Percentiles rank a stretch among this genome's conserved stretches.
phyloP scores from a whole-genome alignment of 2,888 invertebrate genomes.

The Heliconius sara region DNA sequence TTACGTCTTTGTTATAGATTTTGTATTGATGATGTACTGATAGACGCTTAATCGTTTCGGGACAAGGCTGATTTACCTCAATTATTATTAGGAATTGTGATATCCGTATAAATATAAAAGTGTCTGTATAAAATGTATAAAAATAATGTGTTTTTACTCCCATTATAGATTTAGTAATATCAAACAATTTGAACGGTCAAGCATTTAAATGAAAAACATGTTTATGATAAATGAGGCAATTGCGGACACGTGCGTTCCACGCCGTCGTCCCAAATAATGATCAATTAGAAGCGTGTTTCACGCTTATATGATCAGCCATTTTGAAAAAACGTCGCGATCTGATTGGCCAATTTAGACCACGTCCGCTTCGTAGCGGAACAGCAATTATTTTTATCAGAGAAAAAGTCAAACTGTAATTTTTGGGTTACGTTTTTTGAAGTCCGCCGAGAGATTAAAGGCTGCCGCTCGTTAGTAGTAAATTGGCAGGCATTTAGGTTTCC shows the following conservation, averaged over 20 bases:
- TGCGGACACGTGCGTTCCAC: conserved; percentile 28
- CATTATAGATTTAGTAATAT: not conserved
- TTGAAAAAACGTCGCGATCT: conserved; percentile 52
- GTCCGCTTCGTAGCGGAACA: conserved; percentile 45
- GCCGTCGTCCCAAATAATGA: conserved; percentile 46
- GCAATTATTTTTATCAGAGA: conserved; percentile 45
- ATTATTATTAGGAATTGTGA: no score
- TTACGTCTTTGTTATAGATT: not conserved
- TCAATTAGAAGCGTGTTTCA: conserved; percentile 48
- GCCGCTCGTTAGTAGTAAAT: conserved; percentile 38
- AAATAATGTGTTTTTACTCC: no score
- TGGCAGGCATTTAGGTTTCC: conserved; percentile 37
- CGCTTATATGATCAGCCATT: conserved; percentile 51
- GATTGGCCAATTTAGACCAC: conserved; percentile 56
- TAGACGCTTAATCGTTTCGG: no score
- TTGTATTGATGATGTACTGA: not conserved
- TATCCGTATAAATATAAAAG: no score
- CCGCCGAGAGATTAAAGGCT: conserved; percentile 43
- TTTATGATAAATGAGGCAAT: conserved; percentile 16
- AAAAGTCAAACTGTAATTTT: conserved; percentile 46
- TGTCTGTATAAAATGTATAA: no score
- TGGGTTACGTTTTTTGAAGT: conserved; percentile 37
- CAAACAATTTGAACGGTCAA: not conserved
- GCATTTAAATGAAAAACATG: conserved; percentile 1
- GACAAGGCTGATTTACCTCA: no score